phyloP scores from a whole-genome alignment of 2,888 invertebrate genomes.

The Poecilus cupreus region DNA sequence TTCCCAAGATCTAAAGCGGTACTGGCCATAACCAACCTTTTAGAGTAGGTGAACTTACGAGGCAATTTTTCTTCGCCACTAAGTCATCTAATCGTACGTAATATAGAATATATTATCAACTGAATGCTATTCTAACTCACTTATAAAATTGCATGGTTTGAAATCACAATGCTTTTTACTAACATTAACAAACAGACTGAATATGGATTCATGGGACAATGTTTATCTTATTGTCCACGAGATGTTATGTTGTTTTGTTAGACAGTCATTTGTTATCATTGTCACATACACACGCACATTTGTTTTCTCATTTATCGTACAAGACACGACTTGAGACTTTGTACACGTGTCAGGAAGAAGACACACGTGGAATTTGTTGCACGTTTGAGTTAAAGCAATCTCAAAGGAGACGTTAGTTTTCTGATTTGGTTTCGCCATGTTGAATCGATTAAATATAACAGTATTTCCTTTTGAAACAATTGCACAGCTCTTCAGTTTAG shows the following conservation, averaged over 20 bases:
- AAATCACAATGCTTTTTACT: neutral
- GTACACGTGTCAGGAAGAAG: neutral
- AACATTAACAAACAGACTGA: constrained; percentile 1
- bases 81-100: constrained; percentile 44
- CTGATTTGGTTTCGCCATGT: neutral
- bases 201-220: constrained; percentile 8
- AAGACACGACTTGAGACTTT: constrained; percentile 31
- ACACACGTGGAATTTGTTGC: constrained; percentile 12
- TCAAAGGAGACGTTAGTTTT: neutral
- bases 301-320: constrained; percentile 20
- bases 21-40: neutral
- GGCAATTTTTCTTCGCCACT: constrained; percentile 43
- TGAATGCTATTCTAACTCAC: neutral
- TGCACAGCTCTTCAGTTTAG: too few relatives aligned
- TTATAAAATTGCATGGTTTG: constrained; percentile 7
- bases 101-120: neutral
- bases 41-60: constrained; percentile 13
- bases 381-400: neutral
- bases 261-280: constrained; percentile 19
- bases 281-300: neutral
- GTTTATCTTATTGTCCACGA: neutral
- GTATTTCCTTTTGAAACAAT: too few relatives aligned
- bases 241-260: neutral
- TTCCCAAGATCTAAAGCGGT: neutral
- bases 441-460: too few relatives aligned